phyloP scores from a whole-genome alignment of 2,888 invertebrate genomes.

The Clostera curtula region DNA sequence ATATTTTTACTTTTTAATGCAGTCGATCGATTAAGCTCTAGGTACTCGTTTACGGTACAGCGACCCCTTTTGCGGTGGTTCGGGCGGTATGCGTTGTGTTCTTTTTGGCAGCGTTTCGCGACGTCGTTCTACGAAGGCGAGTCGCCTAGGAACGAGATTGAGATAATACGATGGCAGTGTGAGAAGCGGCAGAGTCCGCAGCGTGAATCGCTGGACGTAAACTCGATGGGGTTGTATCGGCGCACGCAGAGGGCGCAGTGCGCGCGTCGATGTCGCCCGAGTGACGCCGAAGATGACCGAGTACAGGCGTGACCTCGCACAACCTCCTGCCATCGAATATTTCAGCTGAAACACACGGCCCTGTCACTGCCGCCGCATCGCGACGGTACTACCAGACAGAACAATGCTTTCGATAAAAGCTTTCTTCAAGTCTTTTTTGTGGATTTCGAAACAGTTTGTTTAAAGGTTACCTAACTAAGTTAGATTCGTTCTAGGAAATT shows the following conservation, averaged over 20 bases:
- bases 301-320: constrained; percentile 67
- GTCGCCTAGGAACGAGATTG: constrained; percentile 55
- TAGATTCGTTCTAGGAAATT: no score
- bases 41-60: constrained; percentile 47
- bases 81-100: constrained; percentile 24
- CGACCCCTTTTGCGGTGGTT: constrained; percentile 35
- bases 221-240: constrained; percentile 52
- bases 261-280: constrained; percentile 54
- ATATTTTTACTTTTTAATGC: constrained; percentile 65
- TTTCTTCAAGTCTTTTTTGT: no score
- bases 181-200: constrained; percentile 61
- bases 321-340: constrained; percentile 60
- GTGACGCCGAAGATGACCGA: constrained; percentile 42
- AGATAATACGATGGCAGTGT: constrained; percentile 67
- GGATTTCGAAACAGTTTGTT: no score
- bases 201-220: constrained; percentile 60
- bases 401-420: no score
- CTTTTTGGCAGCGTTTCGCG: constrained; percentile 40
- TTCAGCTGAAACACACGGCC: constrained; percentile 55
- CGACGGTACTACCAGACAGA: constrained; percentile 8
- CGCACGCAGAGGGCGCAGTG: constrained; percentile 62
- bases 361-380: constrained; percentile 42
- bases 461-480: no score
- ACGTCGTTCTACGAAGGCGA: constrained; percentile 44
- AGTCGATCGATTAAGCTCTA: constrained; percentile 66